These are phyloP conservation scores for Drosophila atripex DNA, from an alignment of 2,888 invertebrate species.

Conservation along the genomic window DNA sequence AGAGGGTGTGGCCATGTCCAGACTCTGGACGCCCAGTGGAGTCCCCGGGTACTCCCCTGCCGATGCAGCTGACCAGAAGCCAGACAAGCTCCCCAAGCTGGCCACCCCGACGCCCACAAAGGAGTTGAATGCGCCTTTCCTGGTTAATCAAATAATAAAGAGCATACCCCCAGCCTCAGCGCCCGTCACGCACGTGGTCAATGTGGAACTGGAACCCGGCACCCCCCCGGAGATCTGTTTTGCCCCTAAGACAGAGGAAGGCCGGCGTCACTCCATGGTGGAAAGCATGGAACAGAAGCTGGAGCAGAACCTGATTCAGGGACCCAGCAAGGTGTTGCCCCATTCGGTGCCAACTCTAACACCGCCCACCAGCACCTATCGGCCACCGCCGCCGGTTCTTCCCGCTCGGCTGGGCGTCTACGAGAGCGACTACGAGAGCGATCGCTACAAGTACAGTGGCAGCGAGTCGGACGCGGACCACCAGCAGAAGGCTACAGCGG, in stretches of 20 bases:
- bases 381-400: slow-evolving; percentile 85
- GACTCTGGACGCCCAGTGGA: slow-evolving; percentile 86
- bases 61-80: slow-evolving; percentile 68
- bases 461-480: slow-evolving; percentile 87
- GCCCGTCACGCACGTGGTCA: slow-evolving; percentile 79
- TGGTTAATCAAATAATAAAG: slow-evolving; percentile 83
- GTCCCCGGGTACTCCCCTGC: slow-evolving; percentile 63
- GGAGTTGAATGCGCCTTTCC: slow-evolving; percentile 84
- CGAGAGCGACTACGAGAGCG: slow-evolving; percentile 89
- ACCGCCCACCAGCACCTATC: slow-evolving; percentile 81
- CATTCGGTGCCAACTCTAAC: slow-evolving; percentile 86
- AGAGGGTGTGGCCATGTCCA: slow-evolving; percentile 88
- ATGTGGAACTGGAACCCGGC: slow-evolving; percentile 87
- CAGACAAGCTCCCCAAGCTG: slow-evolving; percentile 52
- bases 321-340: slow-evolving; percentile 85
- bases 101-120: slow-evolving; percentile 68
- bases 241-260: slow-evolving; percentile 84
- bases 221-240: slow-evolving; percentile 88
- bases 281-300: slow-evolving; percentile 86
- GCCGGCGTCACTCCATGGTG: slow-evolving; percentile 85
- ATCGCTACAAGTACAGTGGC: slow-evolving; percentile 87
- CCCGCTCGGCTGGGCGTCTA: slow-evolving; percentile 86
- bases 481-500: slow-evolving; percentile 71
- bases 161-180: slow-evolving; percentile 63
- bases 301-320: slow-evolving; percentile 85